Base-by-base conservation (phyloP, 2,888 invertebrate species). In the Hyalella azteca region DNA sequence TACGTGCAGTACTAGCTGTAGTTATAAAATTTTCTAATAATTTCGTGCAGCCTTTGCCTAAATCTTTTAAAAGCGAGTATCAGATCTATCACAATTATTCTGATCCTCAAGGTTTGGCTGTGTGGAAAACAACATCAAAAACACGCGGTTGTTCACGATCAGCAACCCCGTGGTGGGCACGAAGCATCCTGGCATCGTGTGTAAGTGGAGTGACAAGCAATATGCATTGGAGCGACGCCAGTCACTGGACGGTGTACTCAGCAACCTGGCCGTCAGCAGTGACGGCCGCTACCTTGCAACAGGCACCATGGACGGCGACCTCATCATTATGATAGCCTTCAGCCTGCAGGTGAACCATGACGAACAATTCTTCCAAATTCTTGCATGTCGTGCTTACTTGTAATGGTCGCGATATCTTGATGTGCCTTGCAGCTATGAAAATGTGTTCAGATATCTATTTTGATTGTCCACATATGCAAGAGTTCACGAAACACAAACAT, bases 231-330 rank as follows among this genome's bases (percentile, higher is more conserved):
- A 89, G 32, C 91, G 91, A 85, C 86, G 87, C 73, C 54, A 45
- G 11, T 48, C 32, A 9, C n/a, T 73, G n/a, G 36, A 40, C 3
- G 77, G 96, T 89, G 92, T 93, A 81, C 89, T 95, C 41, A 93
- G 95, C 3, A 94, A 95, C 22, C 89, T 96, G 84, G 94, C 96
- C 0, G 95, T 95, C 39, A 90, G 96, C 81, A 94, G 96, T 88
- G 96, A 98, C 89, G 98, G 98, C 0, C 90, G 94, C 81, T 98
- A 95, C 89, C 91, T 97, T 1, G 96, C 95, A 79, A 92, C 96
- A 22, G 98, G 97, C 11, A 96, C 96, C 54, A 96, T 97, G 94
- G 94, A 84, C 41, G 97, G 97, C 75, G 94, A 94, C 86, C 94
- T 98, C 19, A 93, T 94, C 85, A 93, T 98, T 85, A 95, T 95